Evolutionary conservation across 2,797 vertebrate species (phyloP).

Genomic region (Galagoides demidoff): DNA sequence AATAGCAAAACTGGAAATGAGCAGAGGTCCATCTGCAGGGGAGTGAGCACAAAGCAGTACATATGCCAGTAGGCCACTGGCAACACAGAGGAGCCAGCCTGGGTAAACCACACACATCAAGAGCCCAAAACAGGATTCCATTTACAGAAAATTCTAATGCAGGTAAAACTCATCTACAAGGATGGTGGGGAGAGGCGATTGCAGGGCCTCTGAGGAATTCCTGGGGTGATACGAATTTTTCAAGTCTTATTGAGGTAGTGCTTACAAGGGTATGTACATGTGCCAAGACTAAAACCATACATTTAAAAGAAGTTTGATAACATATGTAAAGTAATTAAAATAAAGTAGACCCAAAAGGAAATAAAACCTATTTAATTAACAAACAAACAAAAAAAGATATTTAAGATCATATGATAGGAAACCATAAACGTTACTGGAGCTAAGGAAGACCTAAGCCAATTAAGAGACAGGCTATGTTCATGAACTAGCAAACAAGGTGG

Average conservation of each 20-base stretch:
- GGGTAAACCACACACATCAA: not conserved
- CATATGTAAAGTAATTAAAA: not conserved
- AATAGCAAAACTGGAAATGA: too few species aligned
- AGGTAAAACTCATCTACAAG: too few species aligned
- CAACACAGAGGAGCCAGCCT: not conserved
- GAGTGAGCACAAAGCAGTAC: too few species aligned
- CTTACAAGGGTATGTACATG: not conserved
- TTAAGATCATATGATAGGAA: not conserved
- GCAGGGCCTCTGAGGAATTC: not conserved
- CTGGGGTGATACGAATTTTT: not conserved
- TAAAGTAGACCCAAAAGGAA: not conserved
- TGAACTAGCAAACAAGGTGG: not conserved
- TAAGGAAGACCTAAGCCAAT: too few species aligned
- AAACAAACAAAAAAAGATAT: not conserved
- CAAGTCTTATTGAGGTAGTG: too few species aligned
- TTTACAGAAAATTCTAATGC: not conserved
- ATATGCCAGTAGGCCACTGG: rapidly evolving
- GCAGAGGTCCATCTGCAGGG: not conserved
- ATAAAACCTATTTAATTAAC: not conserved
- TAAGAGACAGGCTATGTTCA: not conserved
- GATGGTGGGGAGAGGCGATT: not conserved
- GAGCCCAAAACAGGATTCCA: not conserved
- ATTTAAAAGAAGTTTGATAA: not conserved
- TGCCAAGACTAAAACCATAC: not conserved
- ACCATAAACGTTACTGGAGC: too few species aligned